Percentiles rank a stretch among this genome's conserved stretches.
Conservation (phyloP, 2,113 vertebrate genomes). For the Lucifuga dentata region DNA sequence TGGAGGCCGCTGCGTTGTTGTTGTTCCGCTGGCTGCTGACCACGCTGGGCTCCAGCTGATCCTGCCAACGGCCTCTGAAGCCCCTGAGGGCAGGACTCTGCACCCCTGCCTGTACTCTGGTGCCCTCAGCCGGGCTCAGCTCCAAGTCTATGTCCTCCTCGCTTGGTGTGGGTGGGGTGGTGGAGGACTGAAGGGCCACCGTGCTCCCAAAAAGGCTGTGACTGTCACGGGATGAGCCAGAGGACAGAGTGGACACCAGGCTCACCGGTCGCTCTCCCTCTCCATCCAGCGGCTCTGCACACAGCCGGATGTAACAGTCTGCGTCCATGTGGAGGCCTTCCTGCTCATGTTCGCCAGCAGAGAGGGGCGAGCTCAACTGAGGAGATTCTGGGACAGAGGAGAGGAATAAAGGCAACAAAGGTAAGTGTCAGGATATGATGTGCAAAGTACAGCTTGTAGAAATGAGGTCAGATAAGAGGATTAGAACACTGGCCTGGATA, state of each 20-base stretch:
- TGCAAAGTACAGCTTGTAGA: too few relatives aligned
- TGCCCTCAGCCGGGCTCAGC: constrained; percentile 71
- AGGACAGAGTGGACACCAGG: constrained; percentile 82
- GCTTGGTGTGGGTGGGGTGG: constrained; percentile 53
- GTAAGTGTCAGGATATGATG: constrained; percentile 3
- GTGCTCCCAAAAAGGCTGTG: constrained; percentile 82
- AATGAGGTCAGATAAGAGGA: too few relatives aligned
- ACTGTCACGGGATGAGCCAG: constrained; percentile 83
- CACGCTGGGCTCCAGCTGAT: constrained; percentile 20
- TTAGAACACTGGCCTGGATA: too few relatives aligned
- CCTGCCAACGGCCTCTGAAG: constrained; percentile 49
- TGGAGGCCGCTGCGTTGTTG: constrained; percentile 81
- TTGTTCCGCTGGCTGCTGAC: constrained; percentile 73
- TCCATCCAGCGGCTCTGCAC: constrained; percentile 74
- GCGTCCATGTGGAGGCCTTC: constrained; percentile 60
- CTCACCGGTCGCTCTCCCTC: constrained; percentile 85
- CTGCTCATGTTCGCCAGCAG: constrained; percentile 82
- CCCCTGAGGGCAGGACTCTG: constrained; percentile 41
- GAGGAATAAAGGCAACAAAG: constrained; percentile 25
- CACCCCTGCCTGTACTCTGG: constrained; percentile 33
- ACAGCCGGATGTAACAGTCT: constrained; percentile 72
- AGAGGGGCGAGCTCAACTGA: constrained; percentile 81
- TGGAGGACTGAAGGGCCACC: constrained; percentile 61
- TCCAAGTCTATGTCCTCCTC: constrained; percentile 80
- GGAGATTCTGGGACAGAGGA: constrained; percentile 76